Evolutionary conservation across 2,888 invertebrate genomes (phyloP).

Genomic region (Homarus gammarus): DNA sequence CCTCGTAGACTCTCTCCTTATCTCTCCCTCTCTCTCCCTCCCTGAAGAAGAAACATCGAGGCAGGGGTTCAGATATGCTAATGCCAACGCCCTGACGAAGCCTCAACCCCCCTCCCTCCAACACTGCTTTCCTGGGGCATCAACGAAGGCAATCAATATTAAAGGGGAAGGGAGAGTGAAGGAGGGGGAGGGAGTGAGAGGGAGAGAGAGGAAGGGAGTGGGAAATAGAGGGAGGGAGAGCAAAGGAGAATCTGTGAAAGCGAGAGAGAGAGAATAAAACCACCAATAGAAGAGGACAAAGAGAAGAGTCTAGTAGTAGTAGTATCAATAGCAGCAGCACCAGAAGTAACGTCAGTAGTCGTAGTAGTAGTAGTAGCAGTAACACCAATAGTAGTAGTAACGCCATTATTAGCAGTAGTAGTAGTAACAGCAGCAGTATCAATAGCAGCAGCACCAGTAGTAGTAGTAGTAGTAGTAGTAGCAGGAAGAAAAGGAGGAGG

Average conservation of each 20-base stretch:
- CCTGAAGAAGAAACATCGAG: neutral
- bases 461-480: no score
- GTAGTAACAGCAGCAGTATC: no score
- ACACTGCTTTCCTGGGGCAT: conserved; percentile 10
- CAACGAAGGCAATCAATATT: conserved; percentile 13
- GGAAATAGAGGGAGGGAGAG: conserved; percentile 31
- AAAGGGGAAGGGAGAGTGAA: conserved; percentile 18
- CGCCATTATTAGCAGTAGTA: no score
- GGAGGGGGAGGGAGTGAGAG: neutral
- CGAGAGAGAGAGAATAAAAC: conserved; percentile 24
- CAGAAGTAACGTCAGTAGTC: no score
- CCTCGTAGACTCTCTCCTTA: neutral
- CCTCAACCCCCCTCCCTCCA: conserved; percentile 1
- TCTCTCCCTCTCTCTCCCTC: conserved; percentile 25
- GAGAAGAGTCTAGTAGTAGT: no score
- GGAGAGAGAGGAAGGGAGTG: conserved; percentile 58
- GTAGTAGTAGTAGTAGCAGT: no score
- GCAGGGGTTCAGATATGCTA: conserved; percentile 35
- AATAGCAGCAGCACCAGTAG: no score
- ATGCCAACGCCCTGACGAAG: conserved; percentile 11
- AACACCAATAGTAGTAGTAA: no score
- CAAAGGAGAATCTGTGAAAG: conserved; percentile 2
- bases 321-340: no score
- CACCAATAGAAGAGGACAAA: neutral
- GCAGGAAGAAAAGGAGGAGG: conserved; percentile 28